Evolutionary conservation across 2,113 vertebrate species (phyloP).

Genomic region (human): DNA sequence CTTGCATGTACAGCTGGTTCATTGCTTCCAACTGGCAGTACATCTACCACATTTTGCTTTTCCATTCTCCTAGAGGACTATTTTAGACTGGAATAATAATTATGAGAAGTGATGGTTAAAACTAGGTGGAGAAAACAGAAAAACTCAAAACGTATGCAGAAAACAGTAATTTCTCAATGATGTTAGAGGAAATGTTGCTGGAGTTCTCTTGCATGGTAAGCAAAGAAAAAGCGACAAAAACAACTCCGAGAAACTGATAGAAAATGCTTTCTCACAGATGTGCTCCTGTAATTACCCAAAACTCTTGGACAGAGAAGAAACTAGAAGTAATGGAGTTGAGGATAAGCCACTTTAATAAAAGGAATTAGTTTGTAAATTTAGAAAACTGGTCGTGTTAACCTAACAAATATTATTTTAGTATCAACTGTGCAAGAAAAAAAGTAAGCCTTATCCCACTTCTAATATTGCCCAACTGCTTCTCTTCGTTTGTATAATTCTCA

Average conservation of each 20-base stretch:
- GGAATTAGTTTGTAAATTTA: not conserved
- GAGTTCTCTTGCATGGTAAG: not conserved
- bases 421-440: not conserved
- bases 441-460: not conserved
- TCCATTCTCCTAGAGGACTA: not conserved
- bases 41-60: not conserved
- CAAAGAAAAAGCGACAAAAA: not conserved
- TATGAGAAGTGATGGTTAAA: not conserved
- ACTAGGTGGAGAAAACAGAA: not conserved
- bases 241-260: not conserved
- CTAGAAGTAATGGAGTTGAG: not conserved
- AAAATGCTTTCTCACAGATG: not conserved
- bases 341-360: not conserved
- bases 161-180: not conserved
- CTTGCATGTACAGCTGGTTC: too few species aligned
- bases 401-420: not conserved
- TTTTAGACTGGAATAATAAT: not conserved
- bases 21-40: not conserved
- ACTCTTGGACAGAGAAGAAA: not conserved
- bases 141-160: not conserved
- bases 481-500: not conserved
- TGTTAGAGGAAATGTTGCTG: not conserved
- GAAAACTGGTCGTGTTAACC: not conserved
- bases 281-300: not conserved
- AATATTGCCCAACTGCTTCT: not conserved